Conservation (phyloP, 2,888 invertebrate genomes). For the Zaprionus bogoriensis region DNA sequence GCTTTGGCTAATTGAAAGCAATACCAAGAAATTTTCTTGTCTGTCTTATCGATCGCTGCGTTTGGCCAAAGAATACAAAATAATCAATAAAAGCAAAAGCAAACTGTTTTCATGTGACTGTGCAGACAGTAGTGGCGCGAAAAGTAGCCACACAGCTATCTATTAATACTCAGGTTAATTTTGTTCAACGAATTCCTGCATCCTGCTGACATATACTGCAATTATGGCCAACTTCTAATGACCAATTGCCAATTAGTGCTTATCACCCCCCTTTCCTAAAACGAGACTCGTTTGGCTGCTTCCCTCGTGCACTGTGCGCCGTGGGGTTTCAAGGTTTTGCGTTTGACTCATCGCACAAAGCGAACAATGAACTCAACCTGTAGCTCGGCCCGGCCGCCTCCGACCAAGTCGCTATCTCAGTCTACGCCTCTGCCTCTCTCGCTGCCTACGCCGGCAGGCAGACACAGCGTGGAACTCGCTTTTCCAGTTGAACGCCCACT, state of each 20-base stretch:
- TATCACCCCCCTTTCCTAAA: neutral
- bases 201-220: neutral
- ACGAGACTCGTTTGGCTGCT: conserved; percentile 37
- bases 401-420: conserved; percentile 15
- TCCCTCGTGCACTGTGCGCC: conserved; percentile 6
- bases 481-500: conserved; percentile 36
- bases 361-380: conserved; percentile 61
- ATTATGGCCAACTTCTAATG: neutral
- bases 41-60: neutral
- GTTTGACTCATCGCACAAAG: conserved; percentile 27
- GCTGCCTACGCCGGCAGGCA: neutral
- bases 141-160: neutral
- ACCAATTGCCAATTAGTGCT: neutral
- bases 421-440: neutral
- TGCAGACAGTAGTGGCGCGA: neutral
- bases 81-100: conserved; percentile 6
- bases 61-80: neutral
- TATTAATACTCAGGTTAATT: no score
- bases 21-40: neutral
- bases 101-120: neutral
- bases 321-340: conserved; percentile 33
- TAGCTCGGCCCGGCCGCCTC: no score
- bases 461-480: conserved; percentile 22
- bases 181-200: neutral
- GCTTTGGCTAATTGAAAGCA: neutral